Base-by-base conservation (phyloP, 64 coral and sea anemone genomes). In the Platygyra sinensis region DNA sequence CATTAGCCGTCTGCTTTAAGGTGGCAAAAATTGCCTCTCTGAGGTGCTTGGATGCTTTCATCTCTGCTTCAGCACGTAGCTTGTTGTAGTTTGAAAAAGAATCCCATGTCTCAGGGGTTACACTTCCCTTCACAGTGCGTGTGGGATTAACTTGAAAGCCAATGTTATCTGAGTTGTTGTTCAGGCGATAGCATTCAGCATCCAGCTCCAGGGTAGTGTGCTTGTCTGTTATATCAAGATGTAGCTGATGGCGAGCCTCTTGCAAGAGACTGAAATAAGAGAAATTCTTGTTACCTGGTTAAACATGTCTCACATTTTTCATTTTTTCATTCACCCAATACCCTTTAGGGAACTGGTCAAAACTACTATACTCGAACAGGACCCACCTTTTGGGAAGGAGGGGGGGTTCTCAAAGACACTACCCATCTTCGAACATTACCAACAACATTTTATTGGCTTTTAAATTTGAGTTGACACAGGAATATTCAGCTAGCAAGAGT, bases 11-110 rank as follows among this genome's bases (percentile, higher is more conserved):
- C 86, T 98, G 94, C 65, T 98, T 94, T 24, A 98, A 76, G 15
- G 96, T 98, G 20, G 96, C 90, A 98, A 95, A 98, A 62, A 98
- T 98, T 39, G 96, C 96, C 31, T 98, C 96, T 60, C 96, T 93
- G n/a, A 98, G 78, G 73, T 95, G 96, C 63, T 73, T 91, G 33
- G 94, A 95, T 73, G 96, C 96, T 73, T 98, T 95, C 93, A 98
- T 98, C 84, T 98, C 96, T 19, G 96, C 96, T 65, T 98, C 96
- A 39, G 96, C 96, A 15, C 96, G 82, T 52, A 98, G 64, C 80
- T 98, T 98, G 88, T 98, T 98, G 90, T 98, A 98, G 73, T 98
- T 98, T 4, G 96, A 98, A 75, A 90, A 95, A 12, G 94, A 93
- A 76, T 98, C 94, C 96, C 96, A 98, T 13, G 96, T 98, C 69